Evolutionary conservation across 2,888 invertebrate species (phyloP), one percentile per base, ranked within the genome.

Genomic region (Microplitis manilae): DNA sequence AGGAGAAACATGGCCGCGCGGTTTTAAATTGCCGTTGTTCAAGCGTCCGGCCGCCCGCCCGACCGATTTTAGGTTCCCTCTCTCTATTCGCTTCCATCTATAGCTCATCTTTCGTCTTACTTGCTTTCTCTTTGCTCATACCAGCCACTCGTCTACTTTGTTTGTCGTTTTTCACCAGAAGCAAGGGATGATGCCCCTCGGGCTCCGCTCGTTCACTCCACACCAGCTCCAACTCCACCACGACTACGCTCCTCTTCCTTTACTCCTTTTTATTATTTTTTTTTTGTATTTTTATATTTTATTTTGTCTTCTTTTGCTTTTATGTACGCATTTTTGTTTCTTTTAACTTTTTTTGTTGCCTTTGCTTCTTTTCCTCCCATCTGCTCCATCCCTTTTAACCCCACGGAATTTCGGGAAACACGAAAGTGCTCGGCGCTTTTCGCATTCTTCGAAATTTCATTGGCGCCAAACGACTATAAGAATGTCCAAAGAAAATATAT

Each of bases 1-100:
- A 59, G 73, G 50, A 65, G 68, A 77, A 69, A 78, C 61, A 76
- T 76, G 78, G 72, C 74, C 65, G 62, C 65, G 62, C 73, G 73
- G 75, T 76, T 72, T 76, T 71, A 75, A 77, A 80, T 78, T 76
- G 73, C 68, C 72, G 71, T 76, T 74, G 76, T 74, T 76, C 68
- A 62, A 40, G 74, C 68, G 40, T 20, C 59, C 59, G 40, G 62
- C 50, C 50, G 50, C 50, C 30, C 30, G 30, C 30, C 30, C 30
- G 30, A 2, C 60, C 70, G 59, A 60, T 60, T 70, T 70, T 70
- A 60, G 38, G 70, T 30, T 30, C 30, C 59, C 68, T 68, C 41
- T 39, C 68, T 68, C 38, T 67, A 67, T 30, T 30, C 20, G 15
- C 50, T n/a, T 39, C 40, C 38, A 8, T 68, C 17, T 39, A 13